These are phyloP conservation scores for Hirtodrosophila histrioides DNA, from an alignment of 2,888 invertebrate species.

Conservation along the genomic window DNA sequence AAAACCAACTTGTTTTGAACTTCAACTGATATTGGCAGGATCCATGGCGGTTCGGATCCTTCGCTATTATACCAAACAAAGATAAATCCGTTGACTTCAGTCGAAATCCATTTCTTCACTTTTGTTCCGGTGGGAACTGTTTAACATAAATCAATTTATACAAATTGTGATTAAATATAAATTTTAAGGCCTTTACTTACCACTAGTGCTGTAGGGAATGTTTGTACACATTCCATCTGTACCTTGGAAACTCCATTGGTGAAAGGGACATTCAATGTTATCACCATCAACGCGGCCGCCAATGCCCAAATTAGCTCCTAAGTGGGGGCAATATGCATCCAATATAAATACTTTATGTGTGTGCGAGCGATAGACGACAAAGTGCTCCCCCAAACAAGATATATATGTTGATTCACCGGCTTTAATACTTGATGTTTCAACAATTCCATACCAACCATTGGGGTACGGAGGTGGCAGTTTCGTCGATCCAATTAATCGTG, in stretches of 20 bases:
- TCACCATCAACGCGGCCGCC: constrained; percentile 91
- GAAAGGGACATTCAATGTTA: constrained; percentile 95
- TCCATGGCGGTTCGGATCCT: constrained; percentile 89
- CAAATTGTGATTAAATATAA: too few relatives aligned
- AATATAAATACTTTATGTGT: constrained; percentile 88
- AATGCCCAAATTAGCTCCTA: constrained; percentile 93
- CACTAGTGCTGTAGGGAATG: constrained; percentile 89
- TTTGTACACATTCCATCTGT: constrained; percentile 89
- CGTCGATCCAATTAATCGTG: constrained; percentile 86
- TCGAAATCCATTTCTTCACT: constrained; percentile 88
- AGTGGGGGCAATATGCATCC: constrained; percentile 95
- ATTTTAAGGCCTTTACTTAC: constrained; percentile 52
- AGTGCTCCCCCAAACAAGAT: constrained; percentile 89
- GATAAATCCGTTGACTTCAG: constrained; percentile 90
- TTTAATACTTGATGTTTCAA: constrained; percentile 88
- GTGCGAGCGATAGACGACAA: constrained; percentile 89
- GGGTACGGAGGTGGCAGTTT: constrained; percentile 92
- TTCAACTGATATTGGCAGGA: constrained; percentile 86
- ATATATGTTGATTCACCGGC: constrained; percentile 86
- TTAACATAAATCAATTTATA: too few relatives aligned
- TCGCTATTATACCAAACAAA: constrained; percentile 94
- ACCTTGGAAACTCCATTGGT: constrained; percentile 93
- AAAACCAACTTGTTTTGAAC: constrained; percentile 87
- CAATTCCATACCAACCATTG: constrained; percentile 94
- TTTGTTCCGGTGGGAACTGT: constrained; percentile 89